phyloP scores from a whole-genome alignment of 2,797 vertebrate species.

The Sciaenops ocellatus region DNA sequence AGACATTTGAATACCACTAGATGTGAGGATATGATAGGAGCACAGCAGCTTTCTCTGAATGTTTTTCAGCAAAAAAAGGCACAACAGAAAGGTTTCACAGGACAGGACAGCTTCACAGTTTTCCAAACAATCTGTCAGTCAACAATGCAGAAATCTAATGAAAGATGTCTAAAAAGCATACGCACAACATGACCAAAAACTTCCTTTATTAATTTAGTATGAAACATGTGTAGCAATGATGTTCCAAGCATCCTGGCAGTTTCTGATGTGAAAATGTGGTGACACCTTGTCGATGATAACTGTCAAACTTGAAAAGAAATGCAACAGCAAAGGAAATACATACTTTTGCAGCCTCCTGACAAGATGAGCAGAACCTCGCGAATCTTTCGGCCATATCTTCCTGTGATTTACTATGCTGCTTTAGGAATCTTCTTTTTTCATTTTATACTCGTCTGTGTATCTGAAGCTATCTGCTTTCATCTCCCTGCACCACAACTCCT shows the following conservation, averaged over 20 bases:
- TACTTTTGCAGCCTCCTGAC: constrained; percentile 19
- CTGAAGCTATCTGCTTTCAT: constrained; percentile 67
- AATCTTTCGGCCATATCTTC: constrained; percentile 37
- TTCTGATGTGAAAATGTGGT: constrained; percentile 25
- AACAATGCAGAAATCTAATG: not conserved
- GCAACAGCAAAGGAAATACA: constrained; percentile 41
- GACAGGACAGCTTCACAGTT: not conserved
- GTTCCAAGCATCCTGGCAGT: constrained; percentile 15
- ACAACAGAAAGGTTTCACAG: not conserved
- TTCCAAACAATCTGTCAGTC: not conserved
- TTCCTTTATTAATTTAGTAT: not conserved
- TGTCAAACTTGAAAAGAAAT: constrained; percentile 39
- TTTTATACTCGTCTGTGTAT: constrained; percentile 54
- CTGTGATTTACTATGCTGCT: constrained; percentile 58
- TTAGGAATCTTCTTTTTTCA: constrained; percentile 50
- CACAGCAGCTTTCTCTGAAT: constrained; percentile 7
- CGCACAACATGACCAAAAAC: not conserved
- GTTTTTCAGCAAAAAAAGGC: constrained; percentile 7
- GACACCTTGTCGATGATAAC: constrained; percentile 27
- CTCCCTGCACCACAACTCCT: constrained; percentile 50
- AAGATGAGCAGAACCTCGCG: constrained; percentile 37
- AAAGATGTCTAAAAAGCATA: not conserved
- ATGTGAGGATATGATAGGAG: constrained; percentile 16
- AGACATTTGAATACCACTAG: constrained; percentile 13
- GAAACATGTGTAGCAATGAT: constrained; percentile 1